Base-by-base conservation (phyloP, 1,140 invertebrate species). In the Eriosoma lanigerum region DNA sequence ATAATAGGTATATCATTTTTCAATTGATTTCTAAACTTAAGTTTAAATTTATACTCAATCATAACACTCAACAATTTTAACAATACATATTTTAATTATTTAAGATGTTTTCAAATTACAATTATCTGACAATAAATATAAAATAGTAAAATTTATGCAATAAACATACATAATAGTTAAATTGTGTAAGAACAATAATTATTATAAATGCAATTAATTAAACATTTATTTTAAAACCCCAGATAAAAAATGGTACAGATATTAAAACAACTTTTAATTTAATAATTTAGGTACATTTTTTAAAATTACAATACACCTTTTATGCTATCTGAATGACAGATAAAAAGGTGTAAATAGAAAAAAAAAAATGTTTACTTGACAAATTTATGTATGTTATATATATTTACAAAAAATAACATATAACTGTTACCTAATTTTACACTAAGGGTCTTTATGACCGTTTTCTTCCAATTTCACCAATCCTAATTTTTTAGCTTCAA, bases 401-500 rank as follows among this genome's bases (percentile, higher is more conserved):
- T 24, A 29, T 29, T 13, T 52, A 72, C 48, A 68, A 13, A 46
- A 68, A 24, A 4, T 68, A 24, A 24, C 2, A 70, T 15, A 26
- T 26, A 48, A 3, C 26, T 29, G 24, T 15, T 13, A 8, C n/a
- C 8, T 38, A 4, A 3, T 38, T 38, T 24, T 15, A 46, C 10
- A 60, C 21, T 78, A 78, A 24, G 75, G 75, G 12, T 78, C 75
- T 78, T 78, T 78, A 46, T 78, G 75, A n/a, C 75, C 75, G 29
- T 78, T 78, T 78, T 78, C 75, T 78, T 78, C 75, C 12, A 78
- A 92, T 88, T 93, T 93, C 84, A 91, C 90, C 86, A 93, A 88
- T 81, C 92, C 93, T 86, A 93, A 89, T 86, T 98, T 98, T 87
- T 99, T 99, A 60, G 97, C 96, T 91, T 99, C 97, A 83, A 98